Evolutionary conservation across 2,797 vertebrate species (phyloP).

Genomic region (Pseudochaenichthys georgianus): DNA sequence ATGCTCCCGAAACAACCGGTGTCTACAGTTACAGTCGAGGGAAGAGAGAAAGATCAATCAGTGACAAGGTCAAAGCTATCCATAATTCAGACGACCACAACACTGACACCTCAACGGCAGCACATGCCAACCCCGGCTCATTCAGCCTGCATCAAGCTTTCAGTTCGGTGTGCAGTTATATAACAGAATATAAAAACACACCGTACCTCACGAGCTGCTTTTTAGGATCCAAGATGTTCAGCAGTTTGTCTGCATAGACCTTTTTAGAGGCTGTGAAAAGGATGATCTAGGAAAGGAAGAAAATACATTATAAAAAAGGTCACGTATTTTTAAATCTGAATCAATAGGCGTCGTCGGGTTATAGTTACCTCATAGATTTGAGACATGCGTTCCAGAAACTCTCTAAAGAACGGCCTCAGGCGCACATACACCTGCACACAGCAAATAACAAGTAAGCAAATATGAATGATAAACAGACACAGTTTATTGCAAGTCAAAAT

Average conservation of each 20-base stretch:
- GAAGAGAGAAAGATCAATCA: slow-evolving; percentile 43
- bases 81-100: slow-evolving; percentile 78
- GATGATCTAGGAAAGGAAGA: slow-evolving; percentile 88
- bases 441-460: slow-evolving; percentile 9
- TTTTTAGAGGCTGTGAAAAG: slow-evolving; percentile 99
- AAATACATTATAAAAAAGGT: background rate
- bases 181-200: background rate
- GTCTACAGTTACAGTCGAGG: slow-evolving; percentile 82
- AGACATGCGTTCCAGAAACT: slow-evolving; percentile 99
- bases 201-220: slow-evolving; percentile 97
- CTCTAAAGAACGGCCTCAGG: slow-evolving; percentile 97
- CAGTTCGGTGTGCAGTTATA: background rate
- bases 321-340: background rate
- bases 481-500: background rate
- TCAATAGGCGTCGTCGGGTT: background rate
- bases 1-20: slow-evolving; percentile 97
- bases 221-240: slow-evolving; percentile 99
- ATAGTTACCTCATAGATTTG: slow-evolving; percentile 96
- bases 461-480: background rate
- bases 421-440: slow-evolving; percentile 93
- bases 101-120: slow-evolving; percentile 65
- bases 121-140: background rate
- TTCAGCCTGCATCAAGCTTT: background rate
- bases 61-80: slow-evolving; percentile 52
- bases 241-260: slow-evolving; percentile 98